phyloP scores from a whole-genome alignment of 1,140 invertebrate species.

The Oncopeltus fasciatus region DNA sequence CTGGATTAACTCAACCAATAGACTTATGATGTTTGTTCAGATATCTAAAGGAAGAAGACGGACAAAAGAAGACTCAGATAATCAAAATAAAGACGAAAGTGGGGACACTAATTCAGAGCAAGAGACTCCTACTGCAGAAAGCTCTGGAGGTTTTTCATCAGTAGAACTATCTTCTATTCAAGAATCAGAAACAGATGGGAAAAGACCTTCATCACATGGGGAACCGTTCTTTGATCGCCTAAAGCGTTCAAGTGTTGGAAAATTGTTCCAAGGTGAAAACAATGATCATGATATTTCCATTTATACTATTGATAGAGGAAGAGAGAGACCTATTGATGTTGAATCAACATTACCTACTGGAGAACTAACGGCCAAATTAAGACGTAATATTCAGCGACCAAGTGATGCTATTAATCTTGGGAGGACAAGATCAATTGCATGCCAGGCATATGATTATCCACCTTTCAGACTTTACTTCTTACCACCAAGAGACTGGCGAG shows the following conservation, averaged over 20 bases:
- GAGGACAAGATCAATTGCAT: background rate
- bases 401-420: background rate
- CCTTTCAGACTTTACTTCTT: constrained; percentile 19
- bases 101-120: background rate
- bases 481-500: constrained; percentile 19
- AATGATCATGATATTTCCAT: background rate
- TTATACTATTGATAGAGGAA: constrained; percentile 10
- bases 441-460: constrained; percentile 16
- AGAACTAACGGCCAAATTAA: background rate
- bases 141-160: background rate
- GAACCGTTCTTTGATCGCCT: background rate
- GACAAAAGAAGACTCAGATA: background rate
- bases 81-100: background rate
- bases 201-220: background rate
- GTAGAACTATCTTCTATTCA: background rate
- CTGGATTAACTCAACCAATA: background rate
- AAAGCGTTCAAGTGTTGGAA: background rate
- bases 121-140: background rate
- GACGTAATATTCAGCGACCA: background rate
- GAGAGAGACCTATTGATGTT: background rate
- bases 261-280: background rate
- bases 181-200: background rate
- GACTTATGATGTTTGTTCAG: constrained; percentile 13
- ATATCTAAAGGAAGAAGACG: constrained; percentile 7
- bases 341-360: background rate